Conservation (phyloP, 2,888 invertebrate genomes). For the Oeneis ivallda region DNA sequence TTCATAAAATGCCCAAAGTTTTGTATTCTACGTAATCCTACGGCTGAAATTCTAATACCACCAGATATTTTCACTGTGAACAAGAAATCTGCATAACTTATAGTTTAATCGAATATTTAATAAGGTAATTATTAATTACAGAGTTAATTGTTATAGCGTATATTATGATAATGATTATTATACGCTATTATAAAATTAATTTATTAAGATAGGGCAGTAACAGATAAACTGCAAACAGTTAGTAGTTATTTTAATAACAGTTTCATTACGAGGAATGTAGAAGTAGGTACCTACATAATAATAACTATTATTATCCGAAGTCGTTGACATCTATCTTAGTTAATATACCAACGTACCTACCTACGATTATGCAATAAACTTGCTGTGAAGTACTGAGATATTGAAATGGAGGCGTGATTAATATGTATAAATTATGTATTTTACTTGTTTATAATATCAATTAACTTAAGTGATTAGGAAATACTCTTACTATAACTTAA, state of each 20-base stretch:
- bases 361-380: slow-evolving; percentile 29
- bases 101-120: neutral
- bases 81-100: too few relatives aligned
- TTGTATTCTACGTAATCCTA: too few relatives aligned
- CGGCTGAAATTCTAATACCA: too few relatives aligned
- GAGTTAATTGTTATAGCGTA: neutral
- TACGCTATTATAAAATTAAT: neutral
- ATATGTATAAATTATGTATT: slow-evolving; percentile 15
- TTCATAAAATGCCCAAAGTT: too few relatives aligned
- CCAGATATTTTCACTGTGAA: too few relatives aligned
- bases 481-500: neutral
- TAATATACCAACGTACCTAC: slow-evolving; percentile 4
- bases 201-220: slow-evolving; percentile 20
- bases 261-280: slow-evolving; percentile 4
- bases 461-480: slow-evolving; percentile 2
- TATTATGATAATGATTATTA: neutral
- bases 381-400: slow-evolving; percentile 13
- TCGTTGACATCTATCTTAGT: slow-evolving; percentile 34
- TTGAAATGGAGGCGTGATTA: slow-evolving; percentile 19
- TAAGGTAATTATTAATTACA: neutral
- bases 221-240: slow-evolving; percentile 17
- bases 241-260: neutral
- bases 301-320: slow-evolving; percentile 20
- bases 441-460: neutral
- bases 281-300: neutral